Conservation (phyloP, 2,888 invertebrate genomes). For the Leptarthrus brevirostris region DNA sequence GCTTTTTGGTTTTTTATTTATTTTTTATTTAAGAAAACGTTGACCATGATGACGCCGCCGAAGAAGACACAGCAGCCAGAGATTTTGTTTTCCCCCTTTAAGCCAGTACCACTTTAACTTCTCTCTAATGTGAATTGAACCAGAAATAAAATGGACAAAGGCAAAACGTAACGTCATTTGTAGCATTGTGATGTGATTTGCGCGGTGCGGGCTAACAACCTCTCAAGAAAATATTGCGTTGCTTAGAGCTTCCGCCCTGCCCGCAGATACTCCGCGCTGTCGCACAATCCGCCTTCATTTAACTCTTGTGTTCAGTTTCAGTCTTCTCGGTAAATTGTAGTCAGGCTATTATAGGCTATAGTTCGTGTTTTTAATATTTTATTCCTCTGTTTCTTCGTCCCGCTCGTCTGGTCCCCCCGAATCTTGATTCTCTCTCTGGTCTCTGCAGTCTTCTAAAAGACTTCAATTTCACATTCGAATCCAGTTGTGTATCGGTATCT, state of each 20-base stretch:
- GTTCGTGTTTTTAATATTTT: constrained; percentile 44
- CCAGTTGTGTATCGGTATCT: constrained; percentile 43
- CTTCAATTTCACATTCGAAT: constrained; percentile 36
- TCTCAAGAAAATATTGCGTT: constrained; percentile 47
- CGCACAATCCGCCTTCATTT: constrained; percentile 10
- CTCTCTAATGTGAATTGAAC: constrained; percentile 45
- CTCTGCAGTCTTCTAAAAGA: constrained; percentile 9
- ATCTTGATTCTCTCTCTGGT: not conserved
- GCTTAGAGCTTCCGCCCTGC: constrained; percentile 21
- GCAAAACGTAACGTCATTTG: constrained; percentile 38
- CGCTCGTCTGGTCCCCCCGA: not conserved
- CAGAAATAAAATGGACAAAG: constrained; percentile 47
- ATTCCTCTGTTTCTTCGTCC: not conserved
- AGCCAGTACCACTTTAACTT: constrained; percentile 3
- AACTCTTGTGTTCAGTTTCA: constrained; percentile 36
- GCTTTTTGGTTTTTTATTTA: too few relatives aligned
- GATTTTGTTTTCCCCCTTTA: not conserved
- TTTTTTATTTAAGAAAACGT: too few relatives aligned
- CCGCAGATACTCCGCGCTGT: not conserved
- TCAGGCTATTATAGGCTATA: constrained; percentile 34
- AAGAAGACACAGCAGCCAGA: not conserved
- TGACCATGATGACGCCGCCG: not conserved
- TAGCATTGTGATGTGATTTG: constrained; percentile 46
- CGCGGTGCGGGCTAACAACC: constrained; percentile 48
- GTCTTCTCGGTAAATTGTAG: constrained; percentile 16